Evolutionary conservation across 2,113 vertebrate species (phyloP), one percentile per base, ranked within the genome.

Genomic region (Todiramphus saurophagus): DNA sequence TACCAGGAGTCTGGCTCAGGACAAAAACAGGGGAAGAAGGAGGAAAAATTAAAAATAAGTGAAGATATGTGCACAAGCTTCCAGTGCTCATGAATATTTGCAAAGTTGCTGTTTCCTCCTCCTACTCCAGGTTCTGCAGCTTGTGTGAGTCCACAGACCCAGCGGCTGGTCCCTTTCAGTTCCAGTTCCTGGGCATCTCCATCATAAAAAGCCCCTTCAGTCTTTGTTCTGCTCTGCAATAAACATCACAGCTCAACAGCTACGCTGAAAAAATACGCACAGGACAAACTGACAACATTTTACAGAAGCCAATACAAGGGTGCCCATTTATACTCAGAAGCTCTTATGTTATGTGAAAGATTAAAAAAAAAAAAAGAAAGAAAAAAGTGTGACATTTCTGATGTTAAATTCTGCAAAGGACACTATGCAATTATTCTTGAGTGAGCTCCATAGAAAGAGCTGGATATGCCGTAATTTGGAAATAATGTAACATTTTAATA

Each of bases 401-500:
- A 30, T 64, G 44, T 72, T 53, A 82, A 92, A 62, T n/a, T 78
- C 72, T 73, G 28, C 44, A 79, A 44, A 72, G 69, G 84, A 89
- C 90, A 96, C 80, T 81, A n/a, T 13, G 37, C 87, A 74, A 74
- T 92, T 96, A 83, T 89, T 95, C 66, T 53, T 31, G 66, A 72
- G 53, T 11, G 39, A 90, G 24, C 11, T 56, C 62, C 7, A 39
- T 0, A 44, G 56, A 63, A 90, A 72, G 41, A 78, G 69, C 39
- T 35, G 69, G 43, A 25, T 58, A 89, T 93, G 83, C 69, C 0
- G 35, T 84, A 95, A 95, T 62, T 89, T 87, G 94, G 90, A 93
- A 96, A 91, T 94, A 82, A 96, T 93, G 59, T 84, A 56, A 31
- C 73, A 60, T 93, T 78, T 92, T 75, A 94, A 67, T 84, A 95